These are phyloP conservation scores for Sitta carolinensis DNA, from an alignment of 2,797 vertebrate genomes.

Conservation along the genomic window DNA sequence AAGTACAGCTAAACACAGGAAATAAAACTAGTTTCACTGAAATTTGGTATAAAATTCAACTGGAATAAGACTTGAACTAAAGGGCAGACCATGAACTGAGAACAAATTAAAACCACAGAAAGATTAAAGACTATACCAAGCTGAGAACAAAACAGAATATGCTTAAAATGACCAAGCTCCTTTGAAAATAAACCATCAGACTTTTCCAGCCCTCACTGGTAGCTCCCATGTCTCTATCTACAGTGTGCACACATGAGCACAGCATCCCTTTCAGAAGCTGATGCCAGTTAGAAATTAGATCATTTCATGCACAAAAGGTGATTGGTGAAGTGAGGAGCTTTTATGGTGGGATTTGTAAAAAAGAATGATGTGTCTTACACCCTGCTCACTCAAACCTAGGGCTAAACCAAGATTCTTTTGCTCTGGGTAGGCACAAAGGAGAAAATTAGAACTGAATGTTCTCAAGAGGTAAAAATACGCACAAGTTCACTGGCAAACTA, in stretches of 20 bases:
- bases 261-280: neutral
- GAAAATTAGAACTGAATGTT: neutral
- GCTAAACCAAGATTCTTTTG: neutral
- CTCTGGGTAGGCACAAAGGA: accelerated
- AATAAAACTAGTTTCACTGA: neutral
- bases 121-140: neutral
- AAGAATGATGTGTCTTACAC: neutral
- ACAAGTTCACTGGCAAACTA: neutral
- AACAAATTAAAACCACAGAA: neutral
- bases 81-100: neutral
- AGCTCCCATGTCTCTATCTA: neutral
- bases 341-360: neutral
- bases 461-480: neutral
- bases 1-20: neutral
- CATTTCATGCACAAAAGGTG: neutral
- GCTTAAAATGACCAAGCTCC: neutral
- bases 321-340: neutral
- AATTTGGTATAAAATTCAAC: neutral
- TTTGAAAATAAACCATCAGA: neutral
- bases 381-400: neutral
- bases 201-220: neutral
- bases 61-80: neutral
- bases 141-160: neutral
- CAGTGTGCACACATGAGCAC: neutral
- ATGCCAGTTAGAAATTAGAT: neutral